A percentile compares a stretch with the other conserved stretches of the same genome.
Conservation (phyloP, 92 coral and sea anemone genomes). For the Desmophyllum pertusum region DNA sequence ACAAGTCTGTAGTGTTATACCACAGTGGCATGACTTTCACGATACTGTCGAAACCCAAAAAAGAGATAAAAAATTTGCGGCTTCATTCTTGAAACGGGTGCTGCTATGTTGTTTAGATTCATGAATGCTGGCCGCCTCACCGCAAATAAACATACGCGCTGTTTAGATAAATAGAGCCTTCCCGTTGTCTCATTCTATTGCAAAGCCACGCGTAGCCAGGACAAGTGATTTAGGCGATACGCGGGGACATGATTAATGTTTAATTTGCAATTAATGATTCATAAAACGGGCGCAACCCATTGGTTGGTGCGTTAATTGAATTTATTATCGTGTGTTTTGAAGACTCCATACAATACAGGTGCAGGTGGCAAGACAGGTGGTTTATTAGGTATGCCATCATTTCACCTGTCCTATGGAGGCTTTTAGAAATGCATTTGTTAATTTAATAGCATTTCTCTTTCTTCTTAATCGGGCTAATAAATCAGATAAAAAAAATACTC, state of each 20-base stretch:
- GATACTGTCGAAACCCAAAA: constrained; percentile 83
- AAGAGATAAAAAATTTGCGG: constrained; percentile 89
- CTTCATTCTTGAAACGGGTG: constrained; percentile 74
- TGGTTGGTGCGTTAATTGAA: constrained; percentile 82
- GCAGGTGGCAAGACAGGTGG: constrained; percentile 93
- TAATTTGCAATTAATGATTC: constrained; percentile 92
- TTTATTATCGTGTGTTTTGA: constrained; percentile 68
- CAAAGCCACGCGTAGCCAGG: constrained; percentile 92
- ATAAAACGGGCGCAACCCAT: constrained; percentile 73
- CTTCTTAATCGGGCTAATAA: constrained; percentile 79
- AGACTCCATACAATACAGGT: constrained; percentile 69
- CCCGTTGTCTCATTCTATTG: constrained; percentile 64
- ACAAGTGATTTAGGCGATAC: constrained; percentile 81
- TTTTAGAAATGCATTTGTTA: constrained; percentile 95
- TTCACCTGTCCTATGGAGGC: constrained; percentile 72
- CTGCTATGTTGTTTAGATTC: constrained; percentile 83
- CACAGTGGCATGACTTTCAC: constrained; percentile 83
- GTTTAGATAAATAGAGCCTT: constrained; percentile 91
- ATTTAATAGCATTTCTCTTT: constrained; percentile 82
- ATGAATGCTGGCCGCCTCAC: constrained; percentile 74
- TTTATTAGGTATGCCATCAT: constrained; percentile 17
- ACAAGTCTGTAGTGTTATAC: constrained; percentile 46
- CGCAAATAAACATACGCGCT: constrained; percentile 91
- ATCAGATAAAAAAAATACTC: constrained; percentile 69
- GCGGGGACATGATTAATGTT: constrained; percentile 89